Conservation (phyloP, 1,140 invertebrate species). For the Phenacoccus solenopsis region DNA sequence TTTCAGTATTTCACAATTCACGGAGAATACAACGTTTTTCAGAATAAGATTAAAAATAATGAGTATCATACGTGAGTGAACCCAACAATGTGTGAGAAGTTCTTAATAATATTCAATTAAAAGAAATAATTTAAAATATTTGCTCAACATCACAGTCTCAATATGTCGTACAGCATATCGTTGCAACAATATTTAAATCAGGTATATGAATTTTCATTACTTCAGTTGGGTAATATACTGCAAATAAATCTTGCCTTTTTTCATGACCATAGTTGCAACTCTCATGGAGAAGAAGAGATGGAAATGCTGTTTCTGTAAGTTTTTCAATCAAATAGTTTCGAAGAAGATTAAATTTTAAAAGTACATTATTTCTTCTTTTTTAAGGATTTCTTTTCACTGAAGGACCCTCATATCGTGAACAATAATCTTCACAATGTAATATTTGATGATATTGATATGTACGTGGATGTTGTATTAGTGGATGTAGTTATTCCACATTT, state of each 20-base stretch:
- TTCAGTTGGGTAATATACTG: no score
- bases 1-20: no score
- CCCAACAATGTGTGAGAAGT: no score
- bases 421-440: neutral
- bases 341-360: no score
- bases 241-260: neutral
- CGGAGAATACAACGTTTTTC: no score
- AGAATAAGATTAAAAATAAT: no score
- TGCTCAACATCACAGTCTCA: no score
- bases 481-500: neutral
- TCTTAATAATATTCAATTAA: no score
- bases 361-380: neutral
- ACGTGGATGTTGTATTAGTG: neutral
- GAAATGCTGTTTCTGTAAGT: neutral
- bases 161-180: neutral
- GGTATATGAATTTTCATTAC: neutral
- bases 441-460: neutral
- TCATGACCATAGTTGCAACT: neutral
- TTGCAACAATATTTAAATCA: neutral
- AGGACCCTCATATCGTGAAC: conserved; percentile 9
- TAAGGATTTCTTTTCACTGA: neutral
- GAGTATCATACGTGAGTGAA: no score
- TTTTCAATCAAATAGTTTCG: neutral
- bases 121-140: no score
- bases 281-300: neutral